These are phyloP conservation scores for Prinia subflava DNA, from an alignment of 2,113 vertebrate genomes.

Conservation along the genomic window DNA sequence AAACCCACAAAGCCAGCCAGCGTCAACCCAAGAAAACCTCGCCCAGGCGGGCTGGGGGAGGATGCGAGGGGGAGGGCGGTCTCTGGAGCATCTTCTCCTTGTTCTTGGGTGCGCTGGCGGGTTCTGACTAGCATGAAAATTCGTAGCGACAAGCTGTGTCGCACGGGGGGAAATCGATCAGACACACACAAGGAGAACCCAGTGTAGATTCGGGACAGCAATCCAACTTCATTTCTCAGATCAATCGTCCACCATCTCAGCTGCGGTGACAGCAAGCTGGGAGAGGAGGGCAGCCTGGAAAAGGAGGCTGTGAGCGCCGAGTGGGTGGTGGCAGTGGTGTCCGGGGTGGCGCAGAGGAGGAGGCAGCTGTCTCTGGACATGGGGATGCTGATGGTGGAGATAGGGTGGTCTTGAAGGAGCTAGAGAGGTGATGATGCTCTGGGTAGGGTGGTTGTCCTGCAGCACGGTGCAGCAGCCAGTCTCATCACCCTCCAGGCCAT, in stretches of 20 bases:
- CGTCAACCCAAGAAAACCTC: conserved; percentile 23
- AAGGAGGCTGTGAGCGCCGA: conserved; percentile 35
- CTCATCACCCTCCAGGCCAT: background rate
- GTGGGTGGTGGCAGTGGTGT: background rate
- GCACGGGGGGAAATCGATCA: conserved; percentile 95
- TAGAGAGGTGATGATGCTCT: background rate
- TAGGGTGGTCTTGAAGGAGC: background rate
- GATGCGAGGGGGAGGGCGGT: conserved; percentile 17
- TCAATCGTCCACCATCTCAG: conserved; percentile 88
- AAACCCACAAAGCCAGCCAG: background rate
- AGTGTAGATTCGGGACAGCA: conserved; percentile 96
- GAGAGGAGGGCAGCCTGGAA: conserved; percentile 70
- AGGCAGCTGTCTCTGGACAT: background rate
- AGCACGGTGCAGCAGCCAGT: fast-evolving
- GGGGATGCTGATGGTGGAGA: background rate
- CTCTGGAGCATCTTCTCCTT: conserved; percentile 58
- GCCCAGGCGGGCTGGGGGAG: background rate
- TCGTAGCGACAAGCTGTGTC: conserved; percentile 95
- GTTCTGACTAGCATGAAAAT: conserved; percentile 90
- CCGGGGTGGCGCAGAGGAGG: background rate
- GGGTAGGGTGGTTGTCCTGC: background rate
- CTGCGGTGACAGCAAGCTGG: conserved; percentile 86
- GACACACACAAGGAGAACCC: conserved; percentile 94
- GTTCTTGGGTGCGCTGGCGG: conserved; percentile 80
- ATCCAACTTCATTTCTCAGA: conserved; percentile 98